Evolutionary conservation across 2,113 vertebrate genomes (phyloP), one percentile per base, ranked within the genome.

Genomic region (Odontesthes bonariensis): DNA sequence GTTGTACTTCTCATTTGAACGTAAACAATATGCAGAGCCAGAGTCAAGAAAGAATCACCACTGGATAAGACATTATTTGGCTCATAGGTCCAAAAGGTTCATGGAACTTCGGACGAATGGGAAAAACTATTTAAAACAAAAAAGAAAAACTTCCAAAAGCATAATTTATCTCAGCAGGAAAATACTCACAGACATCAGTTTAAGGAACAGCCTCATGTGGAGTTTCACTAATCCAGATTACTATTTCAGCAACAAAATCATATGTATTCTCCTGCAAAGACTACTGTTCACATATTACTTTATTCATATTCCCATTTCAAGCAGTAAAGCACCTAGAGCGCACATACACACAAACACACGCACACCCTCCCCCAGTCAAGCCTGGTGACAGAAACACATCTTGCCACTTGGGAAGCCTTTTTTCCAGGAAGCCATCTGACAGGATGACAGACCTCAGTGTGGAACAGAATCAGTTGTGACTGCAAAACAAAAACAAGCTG

Each of bases 381-480:
- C 38, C 22, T 69, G 33, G 40, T 76, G 67, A 74, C 69, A 74
- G 77, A 86, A 74, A 86, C 23, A 67, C 56, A 65, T 73, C 40
- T 55, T 62, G 78, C 73, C 73, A 59, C 73, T 79, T 60, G 65
- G 75, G 73, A 69, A 76, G 68, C 19, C 31, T 64, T 79, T n/a
- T 73, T 82, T 85, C 79, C 79, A 73, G 65, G 67, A 86, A 90
- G 63, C 33, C 33, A 52, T 77, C 73, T 84, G 81, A 85, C 85
- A 87, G 68, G 67, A 79, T 79, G 84, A 73, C 73, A 81, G 72
- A 72, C 60, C 73, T 79, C 83, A 64, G 54, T 54, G 54, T 75
- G 82, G 44, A 27, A 63, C 60, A n/a, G 7, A 69, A 35, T 46
- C 78, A 74, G 60, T 23, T 44, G 7, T 51, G 69, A 73, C 62